Conservation (phyloP, 2,888 invertebrate genomes). For the Thecophora atra region DNA sequence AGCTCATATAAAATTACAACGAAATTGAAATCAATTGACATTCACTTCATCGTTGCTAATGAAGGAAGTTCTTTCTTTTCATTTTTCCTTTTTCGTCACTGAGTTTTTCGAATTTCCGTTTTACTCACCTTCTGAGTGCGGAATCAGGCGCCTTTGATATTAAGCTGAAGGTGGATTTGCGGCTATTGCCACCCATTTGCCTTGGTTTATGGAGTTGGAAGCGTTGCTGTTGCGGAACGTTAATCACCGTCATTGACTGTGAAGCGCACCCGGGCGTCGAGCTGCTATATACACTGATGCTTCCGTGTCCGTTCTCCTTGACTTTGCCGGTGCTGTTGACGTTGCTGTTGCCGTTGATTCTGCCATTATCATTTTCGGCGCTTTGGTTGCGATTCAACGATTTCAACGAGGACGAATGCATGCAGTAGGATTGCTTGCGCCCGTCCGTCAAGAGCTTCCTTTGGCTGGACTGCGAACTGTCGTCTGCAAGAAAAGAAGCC, state of each 20-base stretch:
- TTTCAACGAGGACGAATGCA: slow-evolving; percentile 53
- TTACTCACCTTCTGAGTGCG: slow-evolving; percentile 53
- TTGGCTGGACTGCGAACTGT: too few species aligned
- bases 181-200: slow-evolving; percentile 48
- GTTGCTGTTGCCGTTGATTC: too few species aligned
- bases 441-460: too few species aligned
- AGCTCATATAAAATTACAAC: too few species aligned
- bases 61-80: not conserved
- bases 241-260: slow-evolving; percentile 43
- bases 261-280: slow-evolving; percentile 35
- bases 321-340: too few species aligned
- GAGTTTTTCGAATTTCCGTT: not conserved
- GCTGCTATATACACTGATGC: slow-evolving; percentile 15
- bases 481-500: too few species aligned
- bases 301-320: not conserved
- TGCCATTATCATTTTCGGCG: too few species aligned
- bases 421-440: slow-evolving; percentile 55
- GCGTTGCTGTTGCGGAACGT: slow-evolving; percentile 43
- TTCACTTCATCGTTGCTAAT: too few species aligned
- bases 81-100: too few species aligned
- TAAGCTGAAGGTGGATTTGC: slow-evolving; percentile 53
- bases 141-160: slow-evolving; percentile 54
- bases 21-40: too few species aligned
- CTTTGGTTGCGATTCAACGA: too few species aligned
- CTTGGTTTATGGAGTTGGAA: slow-evolving; percentile 42